phyloP scores from a whole-genome alignment of 1,140 invertebrate species.

The Theocolax elegans region DNA sequence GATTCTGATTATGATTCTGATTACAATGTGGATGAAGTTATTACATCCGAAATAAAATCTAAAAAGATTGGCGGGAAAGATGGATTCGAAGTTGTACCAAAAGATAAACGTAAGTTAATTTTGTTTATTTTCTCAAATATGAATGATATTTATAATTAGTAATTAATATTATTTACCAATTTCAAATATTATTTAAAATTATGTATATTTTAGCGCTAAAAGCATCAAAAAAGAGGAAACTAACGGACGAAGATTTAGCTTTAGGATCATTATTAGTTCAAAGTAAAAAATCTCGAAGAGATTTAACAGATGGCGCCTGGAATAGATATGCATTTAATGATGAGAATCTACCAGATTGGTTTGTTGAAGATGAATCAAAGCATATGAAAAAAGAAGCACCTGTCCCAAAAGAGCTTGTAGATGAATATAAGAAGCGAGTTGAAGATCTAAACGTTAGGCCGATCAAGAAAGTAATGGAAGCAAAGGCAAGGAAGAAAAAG shows the following conservation, averaged over 20 bases:
- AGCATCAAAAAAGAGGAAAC: conserved; percentile 75
- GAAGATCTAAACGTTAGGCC: conserved; percentile 93
- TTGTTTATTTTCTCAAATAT: not conserved
- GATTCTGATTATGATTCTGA: conserved; percentile 70
- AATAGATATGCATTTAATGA: conserved; percentile 92
- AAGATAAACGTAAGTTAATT: conserved; percentile 65
- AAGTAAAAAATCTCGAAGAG: conserved; percentile 86
- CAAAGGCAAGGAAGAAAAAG: conserved; percentile 96
- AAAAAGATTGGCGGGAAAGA: conserved; percentile 66
- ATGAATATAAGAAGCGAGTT: conserved; percentile 80
- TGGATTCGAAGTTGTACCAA: conserved; percentile 77
- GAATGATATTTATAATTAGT: not conserved
- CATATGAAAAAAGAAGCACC: conserved; percentile 85
- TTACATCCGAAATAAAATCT: conserved; percentile 49
- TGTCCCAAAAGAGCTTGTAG: conserved; percentile 80
- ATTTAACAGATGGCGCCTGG: conserved; percentile 89
- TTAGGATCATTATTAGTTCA: conserved; percentile 86
- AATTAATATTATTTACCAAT: not conserved
- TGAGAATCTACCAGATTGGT: conserved; percentile 94
- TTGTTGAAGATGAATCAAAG: conserved; percentile 92
- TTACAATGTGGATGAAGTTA: conserved; percentile 71
- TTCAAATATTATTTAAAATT: not conserved
- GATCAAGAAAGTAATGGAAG: conserved; percentile 98
- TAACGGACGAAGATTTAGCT: conserved; percentile 88
- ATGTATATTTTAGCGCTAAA: conserved; percentile 56